Evolutionary conservation across 2,113 vertebrate species (phyloP).

Genomic region (Amia ocellicauda): DNA sequence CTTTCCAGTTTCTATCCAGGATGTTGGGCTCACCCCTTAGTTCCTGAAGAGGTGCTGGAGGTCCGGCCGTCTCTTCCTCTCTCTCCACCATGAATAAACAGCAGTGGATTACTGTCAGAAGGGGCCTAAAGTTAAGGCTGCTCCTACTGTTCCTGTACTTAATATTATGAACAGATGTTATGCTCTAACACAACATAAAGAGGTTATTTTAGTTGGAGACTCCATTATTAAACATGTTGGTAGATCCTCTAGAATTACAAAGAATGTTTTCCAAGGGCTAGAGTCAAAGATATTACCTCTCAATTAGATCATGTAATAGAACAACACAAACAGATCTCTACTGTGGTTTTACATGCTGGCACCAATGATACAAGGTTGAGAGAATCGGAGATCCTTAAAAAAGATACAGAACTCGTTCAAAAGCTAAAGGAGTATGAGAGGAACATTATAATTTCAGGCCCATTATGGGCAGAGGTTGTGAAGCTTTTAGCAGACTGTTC

Average conservation of each 20-base stretch:
- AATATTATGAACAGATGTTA: background rate
- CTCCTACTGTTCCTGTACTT: conserved; percentile 10
- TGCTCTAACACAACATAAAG: conserved; percentile 3
- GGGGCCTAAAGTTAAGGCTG: conserved; percentile 2
- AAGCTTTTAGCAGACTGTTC: too few relatives aligned
- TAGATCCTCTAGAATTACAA: background rate
- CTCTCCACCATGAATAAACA: conserved; percentile 2
- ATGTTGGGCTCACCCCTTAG: background rate
- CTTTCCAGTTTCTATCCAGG: background rate
- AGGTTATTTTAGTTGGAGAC: background rate
- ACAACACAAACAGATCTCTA: background rate
- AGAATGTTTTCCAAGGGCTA: background rate
- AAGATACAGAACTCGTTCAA: conserved; percentile 4
- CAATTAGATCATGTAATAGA: background rate
- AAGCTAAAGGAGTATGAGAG: background rate
- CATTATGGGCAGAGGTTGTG: too few relatives aligned
- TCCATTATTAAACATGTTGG: conserved; percentile 6
- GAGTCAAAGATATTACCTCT: conserved; percentile 7
- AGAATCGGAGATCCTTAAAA: conserved; percentile 1
- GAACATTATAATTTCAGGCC: too few relatives aligned
- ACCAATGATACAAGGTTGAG: background rate
- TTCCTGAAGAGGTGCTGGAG: background rate
- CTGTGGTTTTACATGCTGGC: background rate
- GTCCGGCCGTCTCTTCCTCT: background rate
- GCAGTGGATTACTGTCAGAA: conserved; percentile 6